Base-by-base conservation (phyloP, 2,797 vertebrate species). In the Melanotaenia pygmaea region DNA sequence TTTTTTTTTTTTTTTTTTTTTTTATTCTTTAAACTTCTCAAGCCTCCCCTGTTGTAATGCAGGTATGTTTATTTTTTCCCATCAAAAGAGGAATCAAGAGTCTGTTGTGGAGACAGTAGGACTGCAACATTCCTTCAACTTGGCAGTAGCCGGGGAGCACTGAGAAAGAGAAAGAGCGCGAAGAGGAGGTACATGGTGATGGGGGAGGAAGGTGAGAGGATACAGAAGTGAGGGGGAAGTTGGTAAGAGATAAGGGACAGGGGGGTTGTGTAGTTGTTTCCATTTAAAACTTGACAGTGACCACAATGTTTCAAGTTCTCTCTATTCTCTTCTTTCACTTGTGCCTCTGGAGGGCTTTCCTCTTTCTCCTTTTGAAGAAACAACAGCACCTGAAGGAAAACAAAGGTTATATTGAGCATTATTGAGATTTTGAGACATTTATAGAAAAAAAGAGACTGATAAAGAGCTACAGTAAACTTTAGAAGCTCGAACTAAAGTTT, bases 361-460 rank as follows among this genome's bases (percentile, higher is more conserved):
- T 97, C 97, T 98, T 99, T 91, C 97, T 96, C 82, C 98, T 95
- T 86, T 98, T 99, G 92, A 99, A 99, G 94, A 99, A 99, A 91
- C 98, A 99, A 95, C 97, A 99, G 96, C 98, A 99, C 95, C 98
- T 99, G 90, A 4, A 53, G 59, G 37, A 5, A 38, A 38, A 81
- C 43, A 32, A 22, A 47, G 22, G 2, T 13, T 12, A 26, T 6
- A 11, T 57, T 71, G 38, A 70, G 62, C 13, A 18, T 26, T 24
- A 26, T 22, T 57, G n/a, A 22, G 24, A 40, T 16, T 11, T 40
- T 20, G 16, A 56, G 30, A 16, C 20, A 26, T 3, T 3, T 10
- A 59, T 20, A 3, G 3, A 34, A 34, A 34, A 59, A 59, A 18
- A 43, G 13, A 43, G 2, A 43, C 5, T 43, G 14, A 43, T 43